Base-by-base conservation (phyloP, 2,797 vertebrate species). In the Oreochromis mossambicus region DNA sequence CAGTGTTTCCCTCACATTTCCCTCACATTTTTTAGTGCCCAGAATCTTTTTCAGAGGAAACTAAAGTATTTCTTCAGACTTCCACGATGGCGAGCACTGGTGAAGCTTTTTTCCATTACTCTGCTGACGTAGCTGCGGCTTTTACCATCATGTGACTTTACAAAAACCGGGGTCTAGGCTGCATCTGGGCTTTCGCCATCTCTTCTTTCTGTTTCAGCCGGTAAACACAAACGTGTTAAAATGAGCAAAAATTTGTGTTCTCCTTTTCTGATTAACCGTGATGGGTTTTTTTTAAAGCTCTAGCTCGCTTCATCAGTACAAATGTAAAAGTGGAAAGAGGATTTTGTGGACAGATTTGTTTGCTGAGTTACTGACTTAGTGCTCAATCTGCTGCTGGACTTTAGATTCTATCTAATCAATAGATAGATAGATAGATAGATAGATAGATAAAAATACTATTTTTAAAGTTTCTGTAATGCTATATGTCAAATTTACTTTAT, bases 171-270 rank as follows among this genome's bases (percentile, higher is more conserved):
- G 41, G 68, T 48, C 24, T 24, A 29, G 68, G 41, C 1, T 8
- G 13, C 41, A 5, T 15, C 0, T 0, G 3, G 3, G 66, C 5
- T 68, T 21, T 68, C 13, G 3, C 61, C 61, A 38, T 68, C 21
- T 70, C 9, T 7, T 1, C 21, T 70, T 46, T 24, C 41, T 29
- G 41, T 29, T 73, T 29, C 0, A 26, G 68, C 15, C 26, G 17
- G 8, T 73, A 12, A 17, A 15, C 21, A 15, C 7, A 15, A 17
- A 46, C 0, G 3, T 0, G 1, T 43, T 1, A 13, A 21, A 66
- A 66, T 38, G 36, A 14, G 21, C 2, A 66, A 6, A 26, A 26
- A 11, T 0, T 0, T 43, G 0, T 2, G 21, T 43, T 66, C 34
- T 38, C 34, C 1, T 66, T 43, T 43, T 70, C 21, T 70, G 24